Percentiles rank a stretch among this genome's conserved stretches.
Evolutionary conservation across 2,888 invertebrate species (phyloP).

Genomic region (Dicyrtomina minuta): DNA sequence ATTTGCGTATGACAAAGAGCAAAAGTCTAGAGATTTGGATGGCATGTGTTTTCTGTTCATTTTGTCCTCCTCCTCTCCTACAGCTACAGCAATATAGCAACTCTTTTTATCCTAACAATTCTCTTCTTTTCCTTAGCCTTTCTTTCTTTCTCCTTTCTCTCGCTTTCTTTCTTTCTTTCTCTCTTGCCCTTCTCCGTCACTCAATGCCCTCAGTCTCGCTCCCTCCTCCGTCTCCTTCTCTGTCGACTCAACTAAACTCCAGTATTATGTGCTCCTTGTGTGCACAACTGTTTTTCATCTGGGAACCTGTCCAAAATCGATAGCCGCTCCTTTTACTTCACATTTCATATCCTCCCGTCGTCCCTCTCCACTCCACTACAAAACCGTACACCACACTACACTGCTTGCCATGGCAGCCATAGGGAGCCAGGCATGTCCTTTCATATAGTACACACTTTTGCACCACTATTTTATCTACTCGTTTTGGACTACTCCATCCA

Average conservation of each 20-base stretch:
- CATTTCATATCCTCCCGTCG: neutral
- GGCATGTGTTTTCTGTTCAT: conserved; percentile 10
- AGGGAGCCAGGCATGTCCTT: neutral
- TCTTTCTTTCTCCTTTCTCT: conserved; percentile 2
- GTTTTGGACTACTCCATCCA: neutral
- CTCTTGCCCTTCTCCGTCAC: conserved; percentile 32
- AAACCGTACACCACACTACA: neutral
- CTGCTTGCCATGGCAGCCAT: neutral
- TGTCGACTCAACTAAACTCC: neutral
- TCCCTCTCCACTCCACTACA: neutral
- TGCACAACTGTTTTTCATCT: conserved; percentile 37
- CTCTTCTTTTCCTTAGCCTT: neutral
- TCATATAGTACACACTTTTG: neutral
- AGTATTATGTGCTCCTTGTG: neutral
- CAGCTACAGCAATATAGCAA: too few species aligned
- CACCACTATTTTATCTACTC: too few species aligned
- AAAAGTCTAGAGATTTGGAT: conserved; percentile 30
- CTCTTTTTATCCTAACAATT: neutral
- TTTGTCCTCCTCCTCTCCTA: neutral
- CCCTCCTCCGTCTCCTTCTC: conserved; percentile 13
- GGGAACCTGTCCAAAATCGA: conserved; percentile 51
- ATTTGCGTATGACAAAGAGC: conserved; percentile 43
- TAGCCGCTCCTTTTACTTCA: conserved; percentile 27
- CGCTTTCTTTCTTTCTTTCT: conserved; percentile 10
- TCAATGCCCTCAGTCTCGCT: conserved; percentile 15